Evolutionary conservation across 23 tunicate genomes (phyloP).

Genomic region (Ciona savignyi): DNA sequence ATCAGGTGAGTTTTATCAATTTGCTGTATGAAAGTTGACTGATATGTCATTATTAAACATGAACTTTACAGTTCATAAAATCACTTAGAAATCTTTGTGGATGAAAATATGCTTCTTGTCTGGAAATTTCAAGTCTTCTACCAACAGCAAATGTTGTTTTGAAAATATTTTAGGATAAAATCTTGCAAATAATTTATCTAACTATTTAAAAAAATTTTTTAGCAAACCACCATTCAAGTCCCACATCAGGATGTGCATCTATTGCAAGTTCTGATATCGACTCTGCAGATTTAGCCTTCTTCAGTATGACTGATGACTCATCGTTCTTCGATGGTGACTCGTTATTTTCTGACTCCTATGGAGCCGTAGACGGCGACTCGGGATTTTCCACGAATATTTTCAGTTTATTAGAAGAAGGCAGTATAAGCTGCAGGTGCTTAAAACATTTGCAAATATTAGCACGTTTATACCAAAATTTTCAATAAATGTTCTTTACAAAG

Average conservation of each 20-base stretch:
- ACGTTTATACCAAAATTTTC: too few relatives aligned
- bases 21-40: too few relatives aligned
- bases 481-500: too few relatives aligned
- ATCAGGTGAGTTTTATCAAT: slow-evolving; percentile 30
- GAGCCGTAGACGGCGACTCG: slow-evolving; percentile 47
- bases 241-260: slow-evolving; percentile 87
- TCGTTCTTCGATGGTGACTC: slow-evolving; percentile 85
- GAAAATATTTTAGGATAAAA: not conserved
- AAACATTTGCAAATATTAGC: too few relatives aligned
- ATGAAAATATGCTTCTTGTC: too few relatives aligned
- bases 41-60: too few relatives aligned
- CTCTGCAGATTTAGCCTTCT: slow-evolving; percentile 76
- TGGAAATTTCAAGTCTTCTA: too few relatives aligned
- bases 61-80: too few relatives aligned
- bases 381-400: slow-evolving; percentile 77
- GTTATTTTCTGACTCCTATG: slow-evolving; percentile 64
- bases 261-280: slow-evolving; percentile 85
- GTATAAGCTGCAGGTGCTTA: slow-evolving; percentile 84
- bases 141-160: not conserved
- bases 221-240: slow-evolving; percentile 84
- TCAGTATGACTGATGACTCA: slow-evolving; percentile 81
- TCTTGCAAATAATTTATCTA: not conserved
- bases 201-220: not conserved
- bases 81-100: too few relatives aligned
- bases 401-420: slow-evolving; percentile 79